Percentiles rank a stretch among this genome's conserved stretches.
Evolutionary conservation across 2,113 vertebrate species (phyloP).

Genomic region (Laticauda colubrina): DNA sequence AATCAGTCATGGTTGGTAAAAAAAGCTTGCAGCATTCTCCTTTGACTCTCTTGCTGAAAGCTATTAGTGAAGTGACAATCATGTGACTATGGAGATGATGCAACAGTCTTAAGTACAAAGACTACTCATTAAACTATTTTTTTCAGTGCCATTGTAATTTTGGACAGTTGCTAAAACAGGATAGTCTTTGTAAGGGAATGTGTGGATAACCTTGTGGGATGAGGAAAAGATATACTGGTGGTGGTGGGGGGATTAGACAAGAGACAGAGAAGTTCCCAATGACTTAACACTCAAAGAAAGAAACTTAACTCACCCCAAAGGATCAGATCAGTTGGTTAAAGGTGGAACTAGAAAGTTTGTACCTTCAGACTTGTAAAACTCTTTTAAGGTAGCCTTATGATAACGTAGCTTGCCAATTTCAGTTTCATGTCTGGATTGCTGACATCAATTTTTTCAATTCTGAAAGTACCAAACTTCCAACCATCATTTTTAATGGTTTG

Average conservation of each 20-base stretch:
- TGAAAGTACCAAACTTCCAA: background rate
- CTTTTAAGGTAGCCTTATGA: background rate
- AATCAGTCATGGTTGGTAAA: background rate
- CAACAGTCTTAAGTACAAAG: background rate
- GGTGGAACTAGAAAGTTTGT: background rate
- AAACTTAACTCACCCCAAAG: background rate
- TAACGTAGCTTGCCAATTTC: background rate
- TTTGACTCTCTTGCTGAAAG: background rate
- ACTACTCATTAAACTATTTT: background rate
- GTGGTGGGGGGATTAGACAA: background rate
- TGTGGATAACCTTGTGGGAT: background rate
- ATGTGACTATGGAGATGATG: background rate
- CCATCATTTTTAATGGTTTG: background rate
- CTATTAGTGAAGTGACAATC: background rate
- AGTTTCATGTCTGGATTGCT: background rate
- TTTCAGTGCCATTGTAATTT: background rate
- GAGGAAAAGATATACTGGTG: background rate
- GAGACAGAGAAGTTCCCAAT: background rate
- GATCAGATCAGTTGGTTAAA: background rate
- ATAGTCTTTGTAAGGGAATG: background rate
- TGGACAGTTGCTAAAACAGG: background rate
- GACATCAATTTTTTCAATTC: background rate
- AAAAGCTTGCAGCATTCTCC: background rate
- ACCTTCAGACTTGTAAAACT: background rate
- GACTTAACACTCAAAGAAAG: background rate